Evolutionary conservation across 2,113 vertebrate species (phyloP), one percentile per base, ranked within the genome.

Genomic region (Prunella himalayana): DNA sequence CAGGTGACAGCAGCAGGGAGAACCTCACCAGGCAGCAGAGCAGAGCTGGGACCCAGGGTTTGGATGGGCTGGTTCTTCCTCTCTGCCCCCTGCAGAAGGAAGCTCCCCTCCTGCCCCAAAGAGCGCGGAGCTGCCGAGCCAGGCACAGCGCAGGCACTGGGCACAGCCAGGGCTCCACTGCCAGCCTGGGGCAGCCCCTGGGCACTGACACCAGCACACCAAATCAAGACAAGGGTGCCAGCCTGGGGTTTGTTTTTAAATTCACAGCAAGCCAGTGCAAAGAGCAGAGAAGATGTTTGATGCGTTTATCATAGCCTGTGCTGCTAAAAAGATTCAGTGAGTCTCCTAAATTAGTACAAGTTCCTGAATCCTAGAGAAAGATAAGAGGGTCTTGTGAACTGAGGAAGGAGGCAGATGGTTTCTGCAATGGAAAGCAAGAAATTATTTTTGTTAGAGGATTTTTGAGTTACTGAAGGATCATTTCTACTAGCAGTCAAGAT

Each of bases 81-180:
- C 28, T 35, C 49, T 68, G 31, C 19, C 15, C 49, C 30, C 31
- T 54, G 49, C 35, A 60, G 64, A 41, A 49, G 20, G 53, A 33
- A 60, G 59, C 7, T 47, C 33, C 16, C 4, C 7, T 50, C 10
- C 21, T 47, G 78, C 24, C 41, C 30, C 60, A 18, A 25, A 4
- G 22, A 27, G 21, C 0, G 0, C 7, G 0, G 0, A 0, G 4
- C 13, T 35, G 42, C 70, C 5, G 0, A 12, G 21, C 45, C 3
- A 0, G 11, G 30, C 42, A 37, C 37, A 0, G 0, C 1, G 2
- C 3, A 1, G n/a, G 63, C 59, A 17, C 27, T 0, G 0, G 9
- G 53, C 10, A 6, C 25, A 17, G 45, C 42, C 70, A 39, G 11
- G 21, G 18, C 41, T 51, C 20, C 24, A 1, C 42, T 7, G 2